These are phyloP conservation scores for Steinernema khuongi DNA, from an alignment of 1,140 invertebrate genomes.

Conservation along the genomic window DNA sequence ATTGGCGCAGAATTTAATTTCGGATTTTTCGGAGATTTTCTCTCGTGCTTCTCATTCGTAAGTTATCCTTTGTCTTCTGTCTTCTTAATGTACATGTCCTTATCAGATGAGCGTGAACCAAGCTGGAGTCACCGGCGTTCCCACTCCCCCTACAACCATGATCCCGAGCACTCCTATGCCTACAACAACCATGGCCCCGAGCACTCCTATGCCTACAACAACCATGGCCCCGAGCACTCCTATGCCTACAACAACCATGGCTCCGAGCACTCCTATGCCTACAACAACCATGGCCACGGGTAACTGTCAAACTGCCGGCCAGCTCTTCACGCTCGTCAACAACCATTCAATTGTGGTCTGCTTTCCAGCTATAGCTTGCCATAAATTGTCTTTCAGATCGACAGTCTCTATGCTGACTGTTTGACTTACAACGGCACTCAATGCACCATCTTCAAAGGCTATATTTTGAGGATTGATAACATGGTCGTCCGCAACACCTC, in stretches of 20 bases:
- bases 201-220: background rate
- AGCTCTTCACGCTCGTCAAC: background rate
- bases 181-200: too few relatives aligned
- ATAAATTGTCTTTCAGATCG: background rate
- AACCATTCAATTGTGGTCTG: conserved; percentile 1
- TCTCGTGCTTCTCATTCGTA: background rate
- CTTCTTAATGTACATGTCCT: background rate
- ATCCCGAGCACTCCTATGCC: too few relatives aligned
- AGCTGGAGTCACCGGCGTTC: background rate
- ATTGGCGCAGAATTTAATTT: background rate
- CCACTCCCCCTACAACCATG: too few relatives aligned
- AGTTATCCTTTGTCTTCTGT: background rate
- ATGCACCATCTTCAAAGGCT: too few relatives aligned
- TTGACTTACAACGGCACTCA: too few relatives aligned
- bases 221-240: background rate
- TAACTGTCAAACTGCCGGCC: background rate
- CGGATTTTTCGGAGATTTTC: background rate
- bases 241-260: background rate
- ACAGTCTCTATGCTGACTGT: too few relatives aligned
- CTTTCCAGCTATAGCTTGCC: background rate
- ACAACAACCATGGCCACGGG: background rate
- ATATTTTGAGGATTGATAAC: too few relatives aligned
- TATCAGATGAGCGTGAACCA: background rate
- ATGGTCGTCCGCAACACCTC: too few relatives aligned
- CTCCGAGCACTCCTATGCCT: background rate